These are phyloP conservation scores for Agonopterix arenella DNA, from an alignment of 2,888 invertebrate genomes.

Conservation along the genomic window DNA sequence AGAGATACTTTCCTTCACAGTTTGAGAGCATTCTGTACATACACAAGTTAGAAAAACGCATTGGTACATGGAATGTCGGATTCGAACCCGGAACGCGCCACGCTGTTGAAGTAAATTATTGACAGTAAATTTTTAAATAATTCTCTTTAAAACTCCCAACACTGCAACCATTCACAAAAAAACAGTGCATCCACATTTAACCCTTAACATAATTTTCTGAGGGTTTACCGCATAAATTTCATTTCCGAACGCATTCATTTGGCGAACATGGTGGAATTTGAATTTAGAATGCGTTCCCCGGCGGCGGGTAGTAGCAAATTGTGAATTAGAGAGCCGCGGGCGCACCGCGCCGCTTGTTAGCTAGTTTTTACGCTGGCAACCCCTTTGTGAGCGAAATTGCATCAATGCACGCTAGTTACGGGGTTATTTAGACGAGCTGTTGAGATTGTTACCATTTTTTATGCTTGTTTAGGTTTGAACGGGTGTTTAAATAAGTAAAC, in stretches of 20 bases:
- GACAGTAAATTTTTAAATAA: too few species aligned
- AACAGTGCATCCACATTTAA: not conserved
- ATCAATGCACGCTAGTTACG: conserved; percentile 46
- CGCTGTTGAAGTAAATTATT: too few species aligned
- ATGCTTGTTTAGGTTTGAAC: too few species aligned
- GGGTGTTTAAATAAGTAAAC: too few species aligned
- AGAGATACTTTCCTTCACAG: too few species aligned
- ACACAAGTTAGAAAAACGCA: too few species aligned
- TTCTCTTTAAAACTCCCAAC: too few species aligned
- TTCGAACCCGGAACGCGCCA: too few species aligned
- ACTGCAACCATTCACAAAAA: too few species aligned
- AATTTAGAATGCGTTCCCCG: conserved; percentile 59
- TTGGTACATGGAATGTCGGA: too few species aligned
- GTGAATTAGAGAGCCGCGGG: conserved; percentile 66
- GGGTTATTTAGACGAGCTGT: not conserved
- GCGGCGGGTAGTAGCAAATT: conserved; percentile 49
- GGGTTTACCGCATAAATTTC: conserved; percentile 15
- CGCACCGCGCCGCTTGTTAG: conserved; percentile 57
- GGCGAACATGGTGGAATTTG: conserved; percentile 56
- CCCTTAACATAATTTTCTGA: too few species aligned
- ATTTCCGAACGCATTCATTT: conserved; percentile 57
- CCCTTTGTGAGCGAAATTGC: conserved; percentile 60
- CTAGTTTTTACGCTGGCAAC: conserved; percentile 63
- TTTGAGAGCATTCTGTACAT: too few species aligned
- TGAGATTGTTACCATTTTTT: not conserved